phyloP scores from a whole-genome alignment of 2,797 vertebrate genomes.

The Picus viridis region DNA sequence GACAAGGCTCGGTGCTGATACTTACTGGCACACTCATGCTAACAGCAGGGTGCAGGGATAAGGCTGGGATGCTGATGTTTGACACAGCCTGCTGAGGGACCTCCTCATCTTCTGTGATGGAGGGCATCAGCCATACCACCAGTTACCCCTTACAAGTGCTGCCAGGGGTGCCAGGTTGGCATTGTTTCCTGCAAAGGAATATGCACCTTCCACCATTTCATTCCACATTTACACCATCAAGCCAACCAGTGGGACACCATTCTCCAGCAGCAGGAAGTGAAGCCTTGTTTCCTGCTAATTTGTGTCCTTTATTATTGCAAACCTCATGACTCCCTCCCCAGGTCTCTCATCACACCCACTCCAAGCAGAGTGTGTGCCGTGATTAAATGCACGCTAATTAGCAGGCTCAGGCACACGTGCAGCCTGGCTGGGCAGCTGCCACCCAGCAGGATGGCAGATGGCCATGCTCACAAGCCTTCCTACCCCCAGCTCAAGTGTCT shows the following conservation, averaged over 20 bases:
- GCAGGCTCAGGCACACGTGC: neutral
- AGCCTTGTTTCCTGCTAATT: slow-evolving; percentile 2
- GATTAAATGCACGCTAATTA: neutral
- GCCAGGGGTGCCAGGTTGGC: no score
- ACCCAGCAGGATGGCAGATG: neutral
- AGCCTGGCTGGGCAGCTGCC: neutral
- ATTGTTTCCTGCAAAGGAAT: neutral
- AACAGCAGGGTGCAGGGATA: neutral
- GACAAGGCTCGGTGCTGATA: neutral
- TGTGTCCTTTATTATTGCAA: neutral
- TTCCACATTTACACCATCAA: neutral
- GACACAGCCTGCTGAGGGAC: neutral
- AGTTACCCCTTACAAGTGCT: neutral
- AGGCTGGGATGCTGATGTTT: neutral
- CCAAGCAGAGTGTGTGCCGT: neutral
- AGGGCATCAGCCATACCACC: neutral
- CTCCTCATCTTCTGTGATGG: neutral
- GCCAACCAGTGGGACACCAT: neutral
- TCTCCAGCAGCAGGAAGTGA: neutral
- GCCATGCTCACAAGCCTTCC: neutral
- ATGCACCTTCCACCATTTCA: neutral
- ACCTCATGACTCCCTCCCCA: neutral
- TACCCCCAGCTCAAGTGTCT: rapidly evolving
- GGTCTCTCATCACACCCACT: neutral
- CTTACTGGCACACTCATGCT: neutral